Evolutionary conservation across 2,113 vertebrate genomes (phyloP).

Genomic region (Scatophagus argus): DNA sequence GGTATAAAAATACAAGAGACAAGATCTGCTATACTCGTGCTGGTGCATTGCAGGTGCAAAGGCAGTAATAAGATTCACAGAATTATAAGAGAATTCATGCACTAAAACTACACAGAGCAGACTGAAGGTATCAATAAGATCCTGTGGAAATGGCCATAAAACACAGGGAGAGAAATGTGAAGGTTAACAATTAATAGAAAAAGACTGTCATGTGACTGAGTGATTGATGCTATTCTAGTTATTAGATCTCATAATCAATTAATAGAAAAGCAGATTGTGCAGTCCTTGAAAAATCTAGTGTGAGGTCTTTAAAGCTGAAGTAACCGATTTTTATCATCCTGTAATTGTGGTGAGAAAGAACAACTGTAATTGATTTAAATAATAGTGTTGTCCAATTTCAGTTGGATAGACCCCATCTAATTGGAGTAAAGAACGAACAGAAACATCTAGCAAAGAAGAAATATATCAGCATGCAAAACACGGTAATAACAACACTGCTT

Average conservation of each 20-base stretch:
- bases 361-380: not conserved
- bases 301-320: not conserved
- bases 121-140: not conserved
- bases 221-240: slow-evolving; percentile 2
- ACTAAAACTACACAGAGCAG: slow-evolving; percentile 38
- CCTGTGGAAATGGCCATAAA: not conserved
- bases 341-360: not conserved
- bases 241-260: not conserved
- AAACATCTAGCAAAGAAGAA: slow-evolving; percentile 29
- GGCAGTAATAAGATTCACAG: slow-evolving; percentile 44
- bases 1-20: slow-evolving; percentile 78
- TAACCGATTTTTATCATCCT: not conserved
- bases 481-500: slow-evolving; percentile 35
- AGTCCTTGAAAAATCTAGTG: not conserved
- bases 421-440: slow-evolving; percentile 18
- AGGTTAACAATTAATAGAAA: slow-evolving; percentile 28
- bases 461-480: slow-evolving; percentile 65
- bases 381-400: not conserved
- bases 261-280: not conserved
- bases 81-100: slow-evolving; percentile 48
- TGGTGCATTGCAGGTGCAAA: slow-evolving; percentile 67
- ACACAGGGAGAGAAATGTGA: slow-evolving; percentile 42
- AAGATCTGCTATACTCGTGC: slow-evolving; percentile 63
- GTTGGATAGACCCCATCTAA: not conserved
- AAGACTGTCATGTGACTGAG: not conserved